phyloP scores from a whole-genome alignment of 2,113 vertebrate species.

The Passer domesticus region DNA sequence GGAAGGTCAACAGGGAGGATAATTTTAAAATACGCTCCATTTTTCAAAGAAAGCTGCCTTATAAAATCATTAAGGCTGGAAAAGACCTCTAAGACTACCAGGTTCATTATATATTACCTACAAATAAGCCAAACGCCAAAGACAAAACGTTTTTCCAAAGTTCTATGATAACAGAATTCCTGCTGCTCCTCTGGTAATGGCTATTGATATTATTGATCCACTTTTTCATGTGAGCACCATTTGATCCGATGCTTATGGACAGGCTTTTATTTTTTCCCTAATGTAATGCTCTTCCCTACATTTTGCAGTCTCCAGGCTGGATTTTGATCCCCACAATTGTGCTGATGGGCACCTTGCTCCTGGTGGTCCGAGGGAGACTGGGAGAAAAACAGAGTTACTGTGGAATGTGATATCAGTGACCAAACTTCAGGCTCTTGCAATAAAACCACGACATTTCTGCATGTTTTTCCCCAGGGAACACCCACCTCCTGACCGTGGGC shows the following conservation, averaged over 20 bases:
- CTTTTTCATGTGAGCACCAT: neutral
- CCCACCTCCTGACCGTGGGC: neutral
- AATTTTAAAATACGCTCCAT: neutral
- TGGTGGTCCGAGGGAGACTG: neutral
- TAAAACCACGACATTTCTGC: neutral
- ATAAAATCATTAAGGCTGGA: neutral
- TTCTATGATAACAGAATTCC: rapidly evolving
- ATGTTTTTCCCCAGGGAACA: neutral
- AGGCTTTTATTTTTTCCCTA: neutral
- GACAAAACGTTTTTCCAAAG: neutral
- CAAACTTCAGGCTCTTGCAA: neutral
- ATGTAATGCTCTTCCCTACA: neutral
- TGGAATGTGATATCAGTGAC: neutral
- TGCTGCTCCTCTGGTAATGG: neutral
- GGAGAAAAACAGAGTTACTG: neutral
- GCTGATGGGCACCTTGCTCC: neutral
- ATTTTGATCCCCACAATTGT: neutral
- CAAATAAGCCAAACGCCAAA: neutral
- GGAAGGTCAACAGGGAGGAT: neutral
- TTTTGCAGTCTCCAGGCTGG: neutral
- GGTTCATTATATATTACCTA: neutral
- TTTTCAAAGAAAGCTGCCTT: neutral
- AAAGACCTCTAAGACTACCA: neutral
- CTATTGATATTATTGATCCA: conserved; percentile 38
- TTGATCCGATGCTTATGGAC: neutral